These are phyloP conservation scores for Bugulina stolonifera DNA, from an alignment of 2,888 invertebrate species.

Conservation along the genomic window DNA sequence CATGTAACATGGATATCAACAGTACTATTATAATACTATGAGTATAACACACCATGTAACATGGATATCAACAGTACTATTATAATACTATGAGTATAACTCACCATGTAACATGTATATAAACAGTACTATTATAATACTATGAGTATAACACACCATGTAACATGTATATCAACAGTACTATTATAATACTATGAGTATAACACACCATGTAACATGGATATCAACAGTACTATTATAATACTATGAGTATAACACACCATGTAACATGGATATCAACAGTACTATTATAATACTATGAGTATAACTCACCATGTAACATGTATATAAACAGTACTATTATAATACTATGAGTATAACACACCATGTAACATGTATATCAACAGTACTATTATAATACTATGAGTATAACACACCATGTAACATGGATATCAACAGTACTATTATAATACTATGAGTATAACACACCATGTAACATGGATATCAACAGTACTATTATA, in stretches of 20 bases:
- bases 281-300: background rate
- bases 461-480: no score
- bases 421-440: background rate
- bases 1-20: no score
- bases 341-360: background rate
- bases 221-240: background rate
- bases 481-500: no score
- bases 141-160: background rate
- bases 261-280: background rate
- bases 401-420: background rate
- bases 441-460: no score
- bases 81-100: no score
- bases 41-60: no score
- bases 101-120: background rate
- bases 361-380: background rate
- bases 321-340: background rate
- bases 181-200: background rate
- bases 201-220: background rate
- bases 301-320: background rate
- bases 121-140: background rate
- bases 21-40: no score
- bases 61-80: no score
- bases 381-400: background rate
- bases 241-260: background rate
- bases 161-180: background rate